phyloP scores from a whole-genome alignment of 1,140 invertebrate genomes.

The Nylanderia fulva region DNA sequence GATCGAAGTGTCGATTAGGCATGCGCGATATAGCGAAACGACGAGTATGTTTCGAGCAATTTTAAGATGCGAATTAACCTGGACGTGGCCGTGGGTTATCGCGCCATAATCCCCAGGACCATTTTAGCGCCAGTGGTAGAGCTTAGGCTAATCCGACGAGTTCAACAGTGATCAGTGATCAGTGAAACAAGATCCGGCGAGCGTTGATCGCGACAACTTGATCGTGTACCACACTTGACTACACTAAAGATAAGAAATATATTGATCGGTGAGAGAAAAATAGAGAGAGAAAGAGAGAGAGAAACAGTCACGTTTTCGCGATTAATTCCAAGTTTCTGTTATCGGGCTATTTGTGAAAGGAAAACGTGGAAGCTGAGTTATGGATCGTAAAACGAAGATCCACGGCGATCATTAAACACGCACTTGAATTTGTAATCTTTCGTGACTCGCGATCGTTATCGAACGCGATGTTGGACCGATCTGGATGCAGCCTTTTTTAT shows the following conservation, averaged over 20 bases:
- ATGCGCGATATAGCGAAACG: neutral
- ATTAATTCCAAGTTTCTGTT: slow-evolving; percentile 59
- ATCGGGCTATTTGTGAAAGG: slow-evolving; percentile 10
- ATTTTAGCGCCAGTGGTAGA: slow-evolving; percentile 43
- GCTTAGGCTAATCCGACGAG: slow-evolving; percentile 60
- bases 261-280: neutral
- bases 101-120: slow-evolving; percentile 25
- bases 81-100: slow-evolving; percentile 32
- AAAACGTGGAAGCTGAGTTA: slow-evolving; percentile 50
- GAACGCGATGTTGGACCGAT: slow-evolving; percentile 9
- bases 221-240: slow-evolving; percentile 26
- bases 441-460: slow-evolving; percentile 48
- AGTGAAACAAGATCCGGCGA: slow-evolving; percentile 31
- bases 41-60: neutral
- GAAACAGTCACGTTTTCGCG: slow-evolving; percentile 37
- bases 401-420: slow-evolving; percentile 47
- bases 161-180: slow-evolving; percentile 27
- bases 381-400: slow-evolving; percentile 54
- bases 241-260: slow-evolving; percentile 26
- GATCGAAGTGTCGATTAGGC: slow-evolving; percentile 40
- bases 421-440: slow-evolving; percentile 45
- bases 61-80: slow-evolving; percentile 16
- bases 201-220: slow-evolving; percentile 46
- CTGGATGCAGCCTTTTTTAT: neutral
- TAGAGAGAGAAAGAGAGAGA: slow-evolving; percentile 4